These are phyloP conservation scores for Picus viridis DNA, from an alignment of 2,797 vertebrate genomes.

Conservation along the genomic window DNA sequence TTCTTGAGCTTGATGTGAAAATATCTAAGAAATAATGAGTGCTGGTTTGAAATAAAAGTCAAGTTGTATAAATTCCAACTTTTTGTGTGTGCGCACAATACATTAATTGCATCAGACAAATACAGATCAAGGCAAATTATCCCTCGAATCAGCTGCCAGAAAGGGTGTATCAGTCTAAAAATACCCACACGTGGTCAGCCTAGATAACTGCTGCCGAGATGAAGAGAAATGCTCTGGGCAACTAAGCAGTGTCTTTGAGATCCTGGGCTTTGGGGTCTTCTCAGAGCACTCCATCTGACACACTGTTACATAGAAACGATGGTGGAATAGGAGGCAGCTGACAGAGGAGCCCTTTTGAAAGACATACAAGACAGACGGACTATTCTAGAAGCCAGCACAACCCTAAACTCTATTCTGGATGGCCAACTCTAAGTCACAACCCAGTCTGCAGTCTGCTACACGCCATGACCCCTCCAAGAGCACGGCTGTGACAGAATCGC, in stretches of 20 bases:
- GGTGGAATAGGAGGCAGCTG: not conserved
- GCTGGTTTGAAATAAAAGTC: not conserved
- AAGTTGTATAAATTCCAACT: not conserved
- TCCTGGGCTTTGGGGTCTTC: not conserved
- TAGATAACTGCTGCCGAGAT: not conserved
- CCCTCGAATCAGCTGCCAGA: slow-evolving; percentile 40
- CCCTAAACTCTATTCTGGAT: accelerated
- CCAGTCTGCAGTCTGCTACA: accelerated
- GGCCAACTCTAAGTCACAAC: not conserved
- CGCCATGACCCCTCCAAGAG: not conserved
- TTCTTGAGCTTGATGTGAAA: not conserved
- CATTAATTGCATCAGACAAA: slow-evolving; percentile 25
- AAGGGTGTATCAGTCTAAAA: slow-evolving; percentile 41
- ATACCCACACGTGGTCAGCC: not conserved
- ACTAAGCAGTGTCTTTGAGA: not conserved
- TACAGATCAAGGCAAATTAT: slow-evolving; percentile 31
- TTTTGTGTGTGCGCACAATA: not conserved
- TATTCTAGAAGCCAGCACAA: not conserved
- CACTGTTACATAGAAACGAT: too few relatives aligned
- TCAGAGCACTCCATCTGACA: not conserved
- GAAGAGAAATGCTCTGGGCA: not conserved
- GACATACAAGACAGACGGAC: accelerated
- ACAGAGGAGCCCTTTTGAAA: not conserved
- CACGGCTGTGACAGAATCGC: not conserved
- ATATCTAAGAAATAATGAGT: not conserved